Base-by-base conservation (phyloP, 2,797 vertebrate genomes). In the Centropyge bicolor region DNA sequence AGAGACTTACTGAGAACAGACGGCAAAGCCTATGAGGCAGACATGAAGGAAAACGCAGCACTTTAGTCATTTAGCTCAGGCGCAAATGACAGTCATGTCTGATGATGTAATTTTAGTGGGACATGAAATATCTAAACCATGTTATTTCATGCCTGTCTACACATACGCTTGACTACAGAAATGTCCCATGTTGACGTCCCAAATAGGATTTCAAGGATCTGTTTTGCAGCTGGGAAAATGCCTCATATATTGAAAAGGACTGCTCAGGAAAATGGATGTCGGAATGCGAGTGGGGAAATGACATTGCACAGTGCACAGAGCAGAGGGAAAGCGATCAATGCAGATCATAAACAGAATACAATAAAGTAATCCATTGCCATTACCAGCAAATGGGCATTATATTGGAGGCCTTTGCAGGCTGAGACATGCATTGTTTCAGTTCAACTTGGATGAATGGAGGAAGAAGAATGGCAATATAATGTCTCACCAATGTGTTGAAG, bases 301-400 rank as follows among this genome's bases (percentile, higher is more conserved):
- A 89, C 86, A 92, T 80, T 81, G 80, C 86, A 74, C 86, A 84
- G 87, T 76, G 72, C 82, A 86, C 68, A 70, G 84, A 90, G 85
- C 76, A 81, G 87, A 80, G 85, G 83, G 78, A 85, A 86, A 55
- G 81, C 73, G 73, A 93, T 95, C 93, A 92, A 95, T 94, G 90
- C 62, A 83, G 88, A 93, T 93, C 93, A 93, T 94, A 94, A 94
- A 93, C 88, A 91, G 79, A 94, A 94, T 93, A 93, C 93, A 88
- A 93, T 95, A 92, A 89, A 91, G 85, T 91, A 89, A 94, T 93
- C 93, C 83, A 91, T 90, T 93, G 92, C 86, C 88, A 94, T 94
- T 94, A 93, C 86, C 69, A 83, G 83, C 89, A 93, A 92, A 93
- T 92, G 85, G 87, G 68, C 90, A 90, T 84, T 83, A 84, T 87